These are phyloP conservation scores for Drosophila paracracens DNA, from an alignment of 2,888 invertebrate genomes.

Conservation along the genomic window DNA sequence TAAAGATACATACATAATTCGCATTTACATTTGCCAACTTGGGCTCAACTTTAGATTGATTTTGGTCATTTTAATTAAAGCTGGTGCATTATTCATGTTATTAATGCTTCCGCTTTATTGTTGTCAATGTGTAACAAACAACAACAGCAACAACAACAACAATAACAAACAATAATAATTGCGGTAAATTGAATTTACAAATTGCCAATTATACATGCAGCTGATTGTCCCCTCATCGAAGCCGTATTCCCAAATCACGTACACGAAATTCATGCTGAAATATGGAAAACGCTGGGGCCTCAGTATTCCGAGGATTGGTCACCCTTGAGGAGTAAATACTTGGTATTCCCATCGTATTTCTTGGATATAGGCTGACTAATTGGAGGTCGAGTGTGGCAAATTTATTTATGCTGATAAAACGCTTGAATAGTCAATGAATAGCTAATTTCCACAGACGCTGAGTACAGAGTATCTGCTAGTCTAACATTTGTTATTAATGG, in stretches of 20 bases:
- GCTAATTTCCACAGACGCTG: not conserved
- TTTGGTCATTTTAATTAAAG: conserved; percentile 47
- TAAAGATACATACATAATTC: not conserved
- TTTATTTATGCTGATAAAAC: not conserved
- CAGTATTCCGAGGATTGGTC: no score
- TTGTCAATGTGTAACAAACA: conserved; percentile 8
- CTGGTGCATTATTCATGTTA: conserved; percentile 56
- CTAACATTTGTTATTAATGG: not conserved
- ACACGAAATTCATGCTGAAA: not conserved
- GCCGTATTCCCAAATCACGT: conserved; percentile 6
- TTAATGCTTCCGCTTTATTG: conserved; percentile 19
- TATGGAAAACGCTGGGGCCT: not conserved
- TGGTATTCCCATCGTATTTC: not conserved
- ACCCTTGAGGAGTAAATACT: not conserved
- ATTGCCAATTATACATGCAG: conserved; percentile 50
- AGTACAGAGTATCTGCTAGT: not conserved
- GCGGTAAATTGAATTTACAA: conserved; percentile 60
- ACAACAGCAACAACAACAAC: conserved; percentile 8
- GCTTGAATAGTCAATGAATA: not conserved
- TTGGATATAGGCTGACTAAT: not conserved
- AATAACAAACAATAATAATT: conserved; percentile 36
- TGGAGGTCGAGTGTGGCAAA: not conserved
- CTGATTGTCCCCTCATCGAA: not conserved
- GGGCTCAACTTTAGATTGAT: conserved; percentile 1
- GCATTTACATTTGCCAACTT: conserved; percentile 22